A percentile compares a stretch with the other conserved stretches of the same genome.
phyloP scores from a whole-genome alignment of 2,888 invertebrate genomes.

The Catotricha subobsoleta region DNA sequence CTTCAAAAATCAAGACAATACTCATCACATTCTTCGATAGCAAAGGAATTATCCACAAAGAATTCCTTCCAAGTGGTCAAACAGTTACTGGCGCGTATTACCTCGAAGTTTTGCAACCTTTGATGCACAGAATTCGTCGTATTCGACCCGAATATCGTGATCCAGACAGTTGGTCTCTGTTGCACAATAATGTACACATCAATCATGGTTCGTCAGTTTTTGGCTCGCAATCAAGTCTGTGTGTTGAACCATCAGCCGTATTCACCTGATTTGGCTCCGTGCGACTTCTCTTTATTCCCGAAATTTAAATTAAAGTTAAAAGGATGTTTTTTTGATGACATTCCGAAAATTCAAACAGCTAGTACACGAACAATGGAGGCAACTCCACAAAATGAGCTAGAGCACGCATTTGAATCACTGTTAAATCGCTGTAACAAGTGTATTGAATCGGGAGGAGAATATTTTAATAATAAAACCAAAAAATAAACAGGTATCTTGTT shows the following conservation, averaged over 20 bases:
- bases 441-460: too few relatives aligned
- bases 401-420: too few relatives aligned
- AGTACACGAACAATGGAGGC: too few relatives aligned
- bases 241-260: not conserved
- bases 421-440: too few relatives aligned
- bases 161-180: not conserved
- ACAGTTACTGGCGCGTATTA: conserved; percentile 5
- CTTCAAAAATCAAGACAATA: conserved; percentile 7
- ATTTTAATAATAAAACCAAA: too few relatives aligned
- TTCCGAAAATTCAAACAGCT: not conserved
- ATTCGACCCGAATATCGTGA: conserved; percentile 4
- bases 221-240: not conserved
- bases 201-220: too few relatives aligned
- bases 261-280: not conserved
- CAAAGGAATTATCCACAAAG: conserved; percentile 8
- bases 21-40: conserved; percentile 10
- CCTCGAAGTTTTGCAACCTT: conserved; percentile 4
- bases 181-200: conserved; percentile 5
- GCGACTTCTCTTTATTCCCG: not conserved
- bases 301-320: not conserved
- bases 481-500: too few relatives aligned
- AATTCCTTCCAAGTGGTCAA: conserved; percentile 8
- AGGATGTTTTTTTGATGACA: not conserved
- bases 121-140: conserved; percentile 4
- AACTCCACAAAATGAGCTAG: too few relatives aligned